These are phyloP conservation scores for Petrocephalus microphthalmus DNA, from an alignment of 2,113 vertebrate genomes.

Conservation along the genomic window DNA sequence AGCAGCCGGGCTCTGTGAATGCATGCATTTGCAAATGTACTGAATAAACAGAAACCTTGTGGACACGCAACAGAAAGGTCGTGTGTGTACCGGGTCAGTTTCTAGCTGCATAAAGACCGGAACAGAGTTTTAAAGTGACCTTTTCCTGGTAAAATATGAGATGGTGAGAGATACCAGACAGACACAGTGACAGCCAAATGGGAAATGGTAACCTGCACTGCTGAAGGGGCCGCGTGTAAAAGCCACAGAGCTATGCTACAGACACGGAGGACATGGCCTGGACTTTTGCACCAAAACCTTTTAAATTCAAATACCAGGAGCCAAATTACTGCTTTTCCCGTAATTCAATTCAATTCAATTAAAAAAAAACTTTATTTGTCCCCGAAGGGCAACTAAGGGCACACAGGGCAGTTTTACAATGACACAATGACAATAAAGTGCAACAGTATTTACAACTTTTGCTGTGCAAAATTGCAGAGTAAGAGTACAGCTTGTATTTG, in stretches of 20 bases:
- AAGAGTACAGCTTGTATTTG: background rate
- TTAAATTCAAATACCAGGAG: background rate
- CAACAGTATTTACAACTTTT: too few species aligned
- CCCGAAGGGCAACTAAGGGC: too few species aligned
- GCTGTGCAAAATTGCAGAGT: background rate
- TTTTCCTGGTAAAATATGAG: background rate
- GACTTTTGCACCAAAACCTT: background rate
- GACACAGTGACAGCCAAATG: background rate
- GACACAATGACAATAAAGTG: too few species aligned
- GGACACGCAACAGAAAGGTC: background rate
- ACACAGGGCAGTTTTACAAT: too few species aligned
- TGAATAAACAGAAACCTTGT: background rate
- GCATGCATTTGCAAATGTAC: background rate
- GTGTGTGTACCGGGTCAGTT: background rate
- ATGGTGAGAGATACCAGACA: background rate
- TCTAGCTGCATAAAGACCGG: background rate
- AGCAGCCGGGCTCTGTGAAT: background rate
- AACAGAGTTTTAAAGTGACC: background rate
- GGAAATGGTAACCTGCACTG: background rate
- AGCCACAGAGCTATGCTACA: background rate
- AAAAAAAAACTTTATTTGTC: too few species aligned
- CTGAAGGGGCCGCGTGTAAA: background rate
- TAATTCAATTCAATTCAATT: background rate
- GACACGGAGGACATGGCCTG: background rate
- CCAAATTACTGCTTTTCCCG: background rate